A percentile compares a stretch with the other conserved stretches of the same genome.
phyloP scores from a whole-genome alignment of 1,140 invertebrate species.

The Epicauta chinensis region DNA sequence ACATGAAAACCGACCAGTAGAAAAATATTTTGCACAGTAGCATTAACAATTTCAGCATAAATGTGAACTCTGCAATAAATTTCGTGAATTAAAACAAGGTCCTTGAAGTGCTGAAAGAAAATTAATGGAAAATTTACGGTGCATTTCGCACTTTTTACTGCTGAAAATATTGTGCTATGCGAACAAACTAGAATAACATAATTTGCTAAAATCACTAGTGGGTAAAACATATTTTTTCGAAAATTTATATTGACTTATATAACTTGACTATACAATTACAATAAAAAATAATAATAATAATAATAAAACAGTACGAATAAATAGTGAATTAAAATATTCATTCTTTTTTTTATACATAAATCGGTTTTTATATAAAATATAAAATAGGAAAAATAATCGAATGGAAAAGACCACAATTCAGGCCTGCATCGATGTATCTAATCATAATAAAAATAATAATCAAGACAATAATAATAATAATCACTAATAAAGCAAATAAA shows the following conservation, averaged over 20 bases:
- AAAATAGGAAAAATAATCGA: conserved; percentile 2
- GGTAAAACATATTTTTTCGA: background rate
- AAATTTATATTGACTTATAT: conserved; percentile 14
- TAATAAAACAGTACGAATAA: conserved; percentile 10
- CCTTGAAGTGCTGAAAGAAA: too few species aligned
- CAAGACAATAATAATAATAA: too few species aligned
- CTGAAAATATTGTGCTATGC: too few species aligned
- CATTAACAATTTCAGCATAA: too few species aligned
- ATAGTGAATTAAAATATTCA: background rate
- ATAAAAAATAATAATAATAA: conserved; percentile 10
- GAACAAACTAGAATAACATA: too few species aligned
- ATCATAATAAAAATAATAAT: background rate
- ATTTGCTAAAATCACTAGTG: too few species aligned
- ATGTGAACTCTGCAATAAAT: too few species aligned
- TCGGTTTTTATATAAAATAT: conserved; percentile 7
- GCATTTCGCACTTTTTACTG: too few species aligned
- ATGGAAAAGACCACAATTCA: conserved; percentile 1
- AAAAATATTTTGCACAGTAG: too few species aligned
- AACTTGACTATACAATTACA: conserved; percentile 11
- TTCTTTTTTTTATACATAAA: conserved; percentile 2
- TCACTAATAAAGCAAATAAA: conserved; percentile 5
- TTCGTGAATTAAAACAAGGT: too few species aligned
- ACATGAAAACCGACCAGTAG: too few species aligned
- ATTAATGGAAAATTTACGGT: too few species aligned
- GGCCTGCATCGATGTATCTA: conserved; percentile 21